Evolutionary conservation across 2,797 vertebrate species (phyloP).

Genomic region (Microchirus variegatus): DNA sequence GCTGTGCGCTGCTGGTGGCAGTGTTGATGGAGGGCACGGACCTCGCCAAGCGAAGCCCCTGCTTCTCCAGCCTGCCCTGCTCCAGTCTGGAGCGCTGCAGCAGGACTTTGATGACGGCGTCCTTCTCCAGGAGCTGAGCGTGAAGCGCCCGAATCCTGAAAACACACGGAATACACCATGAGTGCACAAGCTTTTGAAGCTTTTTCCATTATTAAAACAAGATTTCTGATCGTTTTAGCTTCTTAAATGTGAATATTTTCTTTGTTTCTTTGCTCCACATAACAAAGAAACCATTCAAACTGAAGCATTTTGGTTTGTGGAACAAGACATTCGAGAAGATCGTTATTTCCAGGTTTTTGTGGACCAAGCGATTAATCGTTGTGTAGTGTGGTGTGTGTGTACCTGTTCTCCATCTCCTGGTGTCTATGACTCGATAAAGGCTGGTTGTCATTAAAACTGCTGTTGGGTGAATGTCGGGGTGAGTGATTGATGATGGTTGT

Average conservation of each 20-base stretch:
- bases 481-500: slow-evolving; percentile 97
- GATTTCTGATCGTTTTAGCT: too few relatives aligned
- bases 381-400: not conserved
- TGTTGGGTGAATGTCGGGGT: slow-evolving; percentile 91
- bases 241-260: too few relatives aligned
- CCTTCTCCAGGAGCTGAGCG: slow-evolving; percentile 95
- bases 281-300: too few relatives aligned
- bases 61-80: slow-evolving; percentile 81
- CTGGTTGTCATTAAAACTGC: slow-evolving; percentile 92
- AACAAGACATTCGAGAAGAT: too few relatives aligned
- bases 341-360: too few relatives aligned
- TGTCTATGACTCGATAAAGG: slow-evolving; percentile 87
- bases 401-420: slow-evolving; percentile 98
- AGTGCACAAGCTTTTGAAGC: too few relatives aligned
- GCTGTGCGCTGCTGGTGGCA: slow-evolving; percentile 33
- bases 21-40: slow-evolving; percentile 91
- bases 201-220: too few relatives aligned
- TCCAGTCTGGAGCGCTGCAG: slow-evolving; percentile 91
- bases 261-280: too few relatives aligned
- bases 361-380: too few relatives aligned
- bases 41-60: slow-evolving; percentile 87
- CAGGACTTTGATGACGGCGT: slow-evolving; percentile 94
- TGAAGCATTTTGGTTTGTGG: too few relatives aligned
- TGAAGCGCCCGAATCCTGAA: slow-evolving; percentile 91
- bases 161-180: not conserved